A percentile compares a stretch with the other conserved stretches of the same genome.
phyloP scores from a whole-genome alignment of 2,888 invertebrate genomes.

The Folsomia candida region DNA sequence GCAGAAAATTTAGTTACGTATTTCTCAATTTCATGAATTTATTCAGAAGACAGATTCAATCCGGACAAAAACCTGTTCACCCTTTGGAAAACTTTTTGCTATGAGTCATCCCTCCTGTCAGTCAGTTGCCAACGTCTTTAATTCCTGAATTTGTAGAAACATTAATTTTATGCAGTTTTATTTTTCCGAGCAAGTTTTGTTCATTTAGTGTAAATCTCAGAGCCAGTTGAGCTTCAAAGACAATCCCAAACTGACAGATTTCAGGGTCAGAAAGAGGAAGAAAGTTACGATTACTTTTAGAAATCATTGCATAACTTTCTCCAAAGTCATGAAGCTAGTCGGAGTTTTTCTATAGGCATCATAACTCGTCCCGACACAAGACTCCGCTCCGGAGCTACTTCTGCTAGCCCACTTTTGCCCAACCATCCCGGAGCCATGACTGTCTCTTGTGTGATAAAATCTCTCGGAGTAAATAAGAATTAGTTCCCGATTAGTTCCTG shows the following conservation, averaged over 20 bases:
- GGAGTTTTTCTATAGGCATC: not conserved
- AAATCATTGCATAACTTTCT: not conserved
- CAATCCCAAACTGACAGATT: too few species aligned
- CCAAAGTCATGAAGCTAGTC: not conserved
- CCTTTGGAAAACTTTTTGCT: too few species aligned
- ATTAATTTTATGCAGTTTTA: too few species aligned
- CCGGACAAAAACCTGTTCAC: too few species aligned
- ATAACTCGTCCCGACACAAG: not conserved
- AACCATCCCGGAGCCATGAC: not conserved
- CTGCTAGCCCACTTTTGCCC: not conserved
- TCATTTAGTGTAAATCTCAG: too few species aligned
- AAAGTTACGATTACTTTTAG: not conserved
- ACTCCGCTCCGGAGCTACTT: not conserved
- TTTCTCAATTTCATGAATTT: too few species aligned
- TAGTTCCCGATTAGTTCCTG: not conserved
- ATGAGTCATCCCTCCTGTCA: too few species aligned
- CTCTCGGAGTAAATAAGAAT: slow-evolving; percentile 3
- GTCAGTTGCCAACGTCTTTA: too few species aligned
- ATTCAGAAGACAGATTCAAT: too few species aligned
- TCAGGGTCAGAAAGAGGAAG: not conserved
- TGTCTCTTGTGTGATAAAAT: not conserved
- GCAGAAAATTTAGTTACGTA: not conserved
- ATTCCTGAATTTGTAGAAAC: too few species aligned
- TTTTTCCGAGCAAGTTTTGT: too few species aligned
- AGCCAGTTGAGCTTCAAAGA: too few species aligned